phyloP scores from a whole-genome alignment of 2,113 vertebrate genomes.

The Apodemus sylvaticus region DNA sequence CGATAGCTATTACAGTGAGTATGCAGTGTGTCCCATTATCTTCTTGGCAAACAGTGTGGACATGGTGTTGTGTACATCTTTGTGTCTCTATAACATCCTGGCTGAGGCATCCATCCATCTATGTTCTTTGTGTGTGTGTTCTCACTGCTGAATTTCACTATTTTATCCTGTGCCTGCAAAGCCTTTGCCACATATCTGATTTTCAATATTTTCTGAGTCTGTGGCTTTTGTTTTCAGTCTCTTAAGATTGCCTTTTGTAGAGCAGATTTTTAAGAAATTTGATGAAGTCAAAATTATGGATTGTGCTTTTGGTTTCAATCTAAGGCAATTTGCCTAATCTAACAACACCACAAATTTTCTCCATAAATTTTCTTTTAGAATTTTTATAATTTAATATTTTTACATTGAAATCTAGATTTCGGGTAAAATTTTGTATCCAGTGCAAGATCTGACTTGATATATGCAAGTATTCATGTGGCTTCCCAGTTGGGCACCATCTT shows the following conservation, averaged over 20 bases:
- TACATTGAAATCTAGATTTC: slow-evolving; percentile 9
- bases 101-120: slow-evolving; percentile 32
- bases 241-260: slow-evolving; percentile 30
- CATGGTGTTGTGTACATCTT: not conserved
- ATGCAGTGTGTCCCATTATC: not conserved
- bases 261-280: slow-evolving; percentile 36
- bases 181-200: slow-evolving; percentile 53
- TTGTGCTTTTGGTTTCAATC: slow-evolving; percentile 50
- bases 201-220: slow-evolving; percentile 51
- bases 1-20: not conserved
- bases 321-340: slow-evolving; percentile 39
- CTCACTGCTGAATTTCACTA: not conserved
- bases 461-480: not conserved
- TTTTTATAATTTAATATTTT: slow-evolving; percentile 42
- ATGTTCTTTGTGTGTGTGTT: slow-evolving; percentile 8
- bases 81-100: not conserved
- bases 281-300: slow-evolving; percentile 50
- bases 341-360: slow-evolving; percentile 42
- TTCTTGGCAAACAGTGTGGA: not conserved
- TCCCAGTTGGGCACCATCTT: not conserved
- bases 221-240: slow-evolving; percentile 44
- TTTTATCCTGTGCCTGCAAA: slow-evolving; percentile 18
- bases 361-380: slow-evolving; percentile 9
- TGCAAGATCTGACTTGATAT: slow-evolving; percentile 8
- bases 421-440: not conserved